Conservation (phyloP, 2,797 vertebrate genomes). For the Liparis tanakae region DNA sequence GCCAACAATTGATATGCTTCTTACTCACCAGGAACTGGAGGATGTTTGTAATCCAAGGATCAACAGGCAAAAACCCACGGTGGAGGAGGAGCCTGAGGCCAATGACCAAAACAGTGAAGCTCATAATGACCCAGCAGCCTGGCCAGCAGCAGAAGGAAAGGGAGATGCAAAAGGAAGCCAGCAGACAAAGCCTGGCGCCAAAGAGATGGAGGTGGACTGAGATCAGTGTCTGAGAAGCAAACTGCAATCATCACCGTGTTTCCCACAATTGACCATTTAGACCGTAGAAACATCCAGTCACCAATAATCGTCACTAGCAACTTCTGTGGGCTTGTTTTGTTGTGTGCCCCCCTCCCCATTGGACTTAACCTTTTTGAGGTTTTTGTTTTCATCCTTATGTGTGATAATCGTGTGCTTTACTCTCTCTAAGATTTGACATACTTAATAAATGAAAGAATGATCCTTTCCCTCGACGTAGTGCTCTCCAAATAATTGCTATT, state of each 20-base stretch:
- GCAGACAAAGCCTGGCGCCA: conserved; percentile 83
- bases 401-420: conserved; percentile 69
- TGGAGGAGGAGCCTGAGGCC: conserved; percentile 83
- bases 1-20: not conserved
- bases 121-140: conserved; percentile 85
- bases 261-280: conserved; percentile 51
- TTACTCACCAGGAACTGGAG: conserved; percentile 86
- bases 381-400: conserved; percentile 61
- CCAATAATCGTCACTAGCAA: conserved; percentile 63
- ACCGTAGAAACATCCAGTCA: conserved; percentile 59
- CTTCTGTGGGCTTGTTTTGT: conserved; percentile 62
- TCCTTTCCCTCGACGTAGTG: conserved; percentile 57
- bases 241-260: conserved; percentile 45
- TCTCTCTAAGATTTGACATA: conserved; percentile 63
- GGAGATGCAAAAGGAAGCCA: conserved; percentile 83
- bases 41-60: conserved; percentile 87
- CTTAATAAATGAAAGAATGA: conserved; percentile 68
- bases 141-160: conserved; percentile 79
- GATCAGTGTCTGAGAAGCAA: conserved; percentile 50
- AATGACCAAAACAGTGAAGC: conserved; percentile 81
- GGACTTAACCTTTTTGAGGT: conserved; percentile 56
- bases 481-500: conserved; percentile 56
- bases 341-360: conserved; percentile 32
- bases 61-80: conserved; percentile 88
- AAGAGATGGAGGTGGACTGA: conserved; percentile 96